A percentile compares a stretch with the other conserved stretches of the same genome.
These are phyloP conservation scores for Trachurus trachurus DNA, from an alignment of 2,797 vertebrate genomes.

Conservation along the genomic window DNA sequence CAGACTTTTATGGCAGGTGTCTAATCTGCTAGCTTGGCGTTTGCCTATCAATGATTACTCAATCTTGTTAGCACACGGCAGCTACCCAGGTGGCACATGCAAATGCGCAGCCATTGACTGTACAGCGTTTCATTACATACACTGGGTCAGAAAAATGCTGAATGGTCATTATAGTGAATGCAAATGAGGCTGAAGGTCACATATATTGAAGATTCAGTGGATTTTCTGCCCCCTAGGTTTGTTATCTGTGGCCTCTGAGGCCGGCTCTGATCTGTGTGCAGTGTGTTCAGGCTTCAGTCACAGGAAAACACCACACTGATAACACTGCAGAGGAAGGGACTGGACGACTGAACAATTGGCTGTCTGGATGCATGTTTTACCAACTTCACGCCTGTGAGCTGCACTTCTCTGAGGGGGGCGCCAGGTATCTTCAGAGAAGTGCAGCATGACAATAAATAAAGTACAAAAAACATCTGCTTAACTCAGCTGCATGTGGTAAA, in stretches of 20 bases:
- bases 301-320: background rate
- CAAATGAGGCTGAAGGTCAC: slow-evolving; percentile 62
- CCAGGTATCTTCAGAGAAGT: too few relatives aligned
- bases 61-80: slow-evolving; percentile 29
- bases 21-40: slow-evolving; percentile 41
- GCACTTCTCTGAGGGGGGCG: too few relatives aligned
- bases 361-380: background rate
- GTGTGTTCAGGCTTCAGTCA: background rate
- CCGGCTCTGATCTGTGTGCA: background rate
- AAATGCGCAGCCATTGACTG: slow-evolving; percentile 34
- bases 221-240: slow-evolving; percentile 10
- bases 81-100: slow-evolving; percentile 37
- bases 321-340: background rate
- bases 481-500: too few relatives aligned
- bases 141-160: slow-evolving; percentile 32
- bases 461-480: too few relatives aligned
- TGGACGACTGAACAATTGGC: background rate
- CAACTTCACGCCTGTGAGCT: too few relatives aligned
- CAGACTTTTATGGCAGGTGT: slow-evolving; percentile 54
- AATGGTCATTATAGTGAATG: slow-evolving; percentile 43
- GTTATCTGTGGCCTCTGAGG: slow-evolving; percentile 18
- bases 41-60: slow-evolving; percentile 56
- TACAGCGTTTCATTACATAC: slow-evolving; percentile 43
- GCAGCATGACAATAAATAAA: too few relatives aligned
- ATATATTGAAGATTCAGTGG: slow-evolving; percentile 44